Evolutionary conservation across 2,797 vertebrate genomes (phyloP).

Genomic region (Myripristis jacobus): DNA sequence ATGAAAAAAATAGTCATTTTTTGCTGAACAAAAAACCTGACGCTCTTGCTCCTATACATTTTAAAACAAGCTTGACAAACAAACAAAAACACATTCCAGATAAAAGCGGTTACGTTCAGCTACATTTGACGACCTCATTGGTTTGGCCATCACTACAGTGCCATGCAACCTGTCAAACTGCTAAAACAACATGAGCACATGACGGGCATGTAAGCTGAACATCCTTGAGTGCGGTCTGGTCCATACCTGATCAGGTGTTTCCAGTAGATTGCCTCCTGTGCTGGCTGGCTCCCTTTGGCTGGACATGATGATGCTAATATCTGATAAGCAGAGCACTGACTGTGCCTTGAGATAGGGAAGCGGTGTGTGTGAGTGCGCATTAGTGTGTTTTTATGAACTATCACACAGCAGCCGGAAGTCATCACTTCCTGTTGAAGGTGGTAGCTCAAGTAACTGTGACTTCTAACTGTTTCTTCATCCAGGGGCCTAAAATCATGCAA

Average conservation of each 20-base stretch:
- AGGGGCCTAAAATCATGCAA: neutral
- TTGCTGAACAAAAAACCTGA: neutral
- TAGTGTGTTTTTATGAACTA: constrained; percentile 39
- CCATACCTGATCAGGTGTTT: constrained; percentile 78
- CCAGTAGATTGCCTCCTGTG: constrained; percentile 64
- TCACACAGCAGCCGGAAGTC: constrained; percentile 77
- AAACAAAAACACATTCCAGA: neutral
- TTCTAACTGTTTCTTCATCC: constrained; percentile 59
- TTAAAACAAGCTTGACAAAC: neutral
- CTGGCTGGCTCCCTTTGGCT: constrained; percentile 50
- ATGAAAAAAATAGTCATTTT: neutral
- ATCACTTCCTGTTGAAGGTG: constrained; percentile 83
- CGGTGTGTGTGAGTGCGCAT: constrained; percentile 22
- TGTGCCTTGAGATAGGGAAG: constrained; percentile 58
- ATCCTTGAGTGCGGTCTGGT: neutral
- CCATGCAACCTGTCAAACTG: neutral
- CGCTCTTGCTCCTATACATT: neutral
- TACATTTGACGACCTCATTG: neutral
- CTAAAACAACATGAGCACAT: neutral
- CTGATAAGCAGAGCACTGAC: constrained; percentile 28
- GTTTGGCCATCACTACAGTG: neutral
- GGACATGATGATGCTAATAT: constrained; percentile 66
- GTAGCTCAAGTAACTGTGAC: constrained; percentile 64
- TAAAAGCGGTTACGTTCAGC: no score
- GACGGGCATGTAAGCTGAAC: neutral